phyloP scores from a whole-genome alignment of 1,140 invertebrate genomes.

The Ladona fulva region DNA sequence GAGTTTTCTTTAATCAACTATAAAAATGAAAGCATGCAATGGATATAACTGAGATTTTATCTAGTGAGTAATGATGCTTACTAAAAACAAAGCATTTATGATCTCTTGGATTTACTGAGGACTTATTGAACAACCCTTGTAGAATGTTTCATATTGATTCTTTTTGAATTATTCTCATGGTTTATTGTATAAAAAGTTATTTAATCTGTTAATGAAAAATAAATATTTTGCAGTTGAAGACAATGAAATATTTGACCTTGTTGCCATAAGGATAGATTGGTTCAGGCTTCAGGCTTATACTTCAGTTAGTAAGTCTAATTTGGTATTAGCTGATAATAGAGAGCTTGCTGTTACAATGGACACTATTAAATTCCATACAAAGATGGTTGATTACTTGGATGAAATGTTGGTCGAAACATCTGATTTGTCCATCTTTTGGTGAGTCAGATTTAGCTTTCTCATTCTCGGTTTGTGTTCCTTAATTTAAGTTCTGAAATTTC shows the following conservation, averaged over 20 bases:
- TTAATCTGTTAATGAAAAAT: slow-evolving; percentile 22
- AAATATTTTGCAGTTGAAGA: slow-evolving; percentile 66
- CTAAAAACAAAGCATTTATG: too few species aligned
- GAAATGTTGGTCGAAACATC: slow-evolving; percentile 94
- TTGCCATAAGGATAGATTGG: slow-evolving; percentile 93
- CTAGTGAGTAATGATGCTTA: too few species aligned
- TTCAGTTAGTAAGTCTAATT: slow-evolving; percentile 70
- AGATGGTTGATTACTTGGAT: slow-evolving; percentile 97
- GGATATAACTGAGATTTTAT: too few species aligned
- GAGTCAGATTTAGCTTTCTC: too few species aligned
- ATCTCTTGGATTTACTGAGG: too few species aligned
- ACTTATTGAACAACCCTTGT: too few species aligned
- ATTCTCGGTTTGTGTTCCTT: too few species aligned
- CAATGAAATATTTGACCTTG: slow-evolving; percentile 92
- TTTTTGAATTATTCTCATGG: too few species aligned
- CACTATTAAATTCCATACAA: slow-evolving; percentile 92
- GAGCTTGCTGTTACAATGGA: slow-evolving; percentile 88
- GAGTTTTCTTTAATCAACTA: too few species aligned
- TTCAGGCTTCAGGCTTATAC: slow-evolving; percentile 92
- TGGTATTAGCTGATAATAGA: slow-evolving; percentile 77
- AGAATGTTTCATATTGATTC: too few species aligned
- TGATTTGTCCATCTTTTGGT: slow-evolving; percentile 92
- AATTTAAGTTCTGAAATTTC: too few species aligned
- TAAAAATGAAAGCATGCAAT: too few species aligned
- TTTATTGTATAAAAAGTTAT: neutral